Percentiles rank a stretch among this genome's conserved stretches.
phyloP scores from a whole-genome alignment of 2,797 vertebrate genomes.

The Danio jaintianensis region DNA sequence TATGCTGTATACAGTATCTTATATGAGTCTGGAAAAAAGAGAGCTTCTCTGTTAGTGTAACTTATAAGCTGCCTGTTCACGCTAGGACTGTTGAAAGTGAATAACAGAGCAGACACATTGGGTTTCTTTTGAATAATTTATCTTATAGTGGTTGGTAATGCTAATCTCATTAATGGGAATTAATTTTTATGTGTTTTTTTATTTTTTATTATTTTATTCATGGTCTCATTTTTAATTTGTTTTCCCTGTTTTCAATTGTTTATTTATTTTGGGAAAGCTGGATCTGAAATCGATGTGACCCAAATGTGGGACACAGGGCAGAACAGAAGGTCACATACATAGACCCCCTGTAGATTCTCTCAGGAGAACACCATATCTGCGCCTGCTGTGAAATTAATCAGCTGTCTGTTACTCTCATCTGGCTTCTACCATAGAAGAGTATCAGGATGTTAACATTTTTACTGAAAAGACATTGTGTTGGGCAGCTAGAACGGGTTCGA shows the following conservation, averaged over 20 bases:
- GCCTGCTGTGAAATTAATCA: conserved; percentile 31
- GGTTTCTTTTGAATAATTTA: background rate
- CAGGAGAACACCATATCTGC: conserved; percentile 8
- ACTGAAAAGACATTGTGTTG: background rate
- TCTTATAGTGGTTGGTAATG: background rate
- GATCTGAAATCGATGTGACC: background rate
- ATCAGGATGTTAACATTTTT: conserved; percentile 28
- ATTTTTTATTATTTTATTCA: background rate
- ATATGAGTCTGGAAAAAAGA: background rate
- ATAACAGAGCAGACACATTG: too few relatives aligned
- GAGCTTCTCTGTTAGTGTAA: too few relatives aligned
- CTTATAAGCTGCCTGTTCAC: too few relatives aligned
- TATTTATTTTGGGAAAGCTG: background rate
- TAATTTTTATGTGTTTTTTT: background rate
- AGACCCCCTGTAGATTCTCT: conserved; percentile 15
- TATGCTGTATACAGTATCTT: background rate
- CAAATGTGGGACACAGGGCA: conserved; percentile 5
- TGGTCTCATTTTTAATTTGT: background rate
- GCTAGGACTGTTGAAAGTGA: too few relatives aligned
- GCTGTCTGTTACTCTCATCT: conserved; percentile 16
- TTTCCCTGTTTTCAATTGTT: background rate
- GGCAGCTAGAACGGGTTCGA: background rate
- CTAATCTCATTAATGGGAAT: background rate
- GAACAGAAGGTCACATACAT: conserved; percentile 14
- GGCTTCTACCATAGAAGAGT: conserved; percentile 4